phyloP scores from a whole-genome alignment of 1,140 invertebrate genomes.

The Temnothorax nylanderi region DNA sequence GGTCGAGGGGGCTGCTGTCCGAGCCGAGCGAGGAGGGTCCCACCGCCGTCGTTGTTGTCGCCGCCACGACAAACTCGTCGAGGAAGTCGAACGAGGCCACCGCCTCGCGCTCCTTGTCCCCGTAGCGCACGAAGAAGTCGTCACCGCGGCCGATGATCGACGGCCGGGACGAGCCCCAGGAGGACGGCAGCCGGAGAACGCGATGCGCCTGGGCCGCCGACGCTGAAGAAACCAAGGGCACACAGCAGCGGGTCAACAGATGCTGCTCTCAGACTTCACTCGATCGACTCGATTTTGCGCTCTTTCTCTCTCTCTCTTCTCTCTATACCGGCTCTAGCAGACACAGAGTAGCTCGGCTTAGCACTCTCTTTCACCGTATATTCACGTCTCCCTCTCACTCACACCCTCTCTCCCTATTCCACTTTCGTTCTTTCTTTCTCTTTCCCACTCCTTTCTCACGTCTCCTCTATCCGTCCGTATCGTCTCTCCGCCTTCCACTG shows the following conservation, averaged over 20 bases:
- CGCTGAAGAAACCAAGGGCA: conserved; percentile 85
- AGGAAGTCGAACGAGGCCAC: conserved; percentile 93
- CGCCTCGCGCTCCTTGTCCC: conserved; percentile 91
- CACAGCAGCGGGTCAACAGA: conserved; percentile 77
- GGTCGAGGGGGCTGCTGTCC: conserved; percentile 78
- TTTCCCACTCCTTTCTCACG: conserved; percentile 17
- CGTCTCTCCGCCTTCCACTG: conserved; percentile 32
- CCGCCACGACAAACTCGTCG: conserved; percentile 86
- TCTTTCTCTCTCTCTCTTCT: conserved; percentile 71
- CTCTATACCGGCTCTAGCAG: conserved; percentile 79
- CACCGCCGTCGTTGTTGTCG: conserved; percentile 50
- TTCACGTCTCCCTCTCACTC: conserved; percentile 66
- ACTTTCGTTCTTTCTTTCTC: conserved; percentile 47
- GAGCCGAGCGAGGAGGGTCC: conserved; percentile 82
- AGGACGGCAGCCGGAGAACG: conserved; percentile 85
- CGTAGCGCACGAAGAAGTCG: conserved; percentile 91
- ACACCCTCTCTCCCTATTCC: conserved; percentile 55
- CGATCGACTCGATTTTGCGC: conserved; percentile 61
- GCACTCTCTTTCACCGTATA: conserved; percentile 72
- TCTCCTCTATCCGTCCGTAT: conserved; percentile 13
- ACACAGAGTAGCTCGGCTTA: conserved; percentile 82
- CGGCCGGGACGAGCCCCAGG: conserved; percentile 85
- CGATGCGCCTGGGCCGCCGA: conserved; percentile 87
- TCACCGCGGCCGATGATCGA: conserved; percentile 90
- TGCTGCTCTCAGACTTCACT: conserved; percentile 77